These are phyloP conservation scores for Collichthys lucidus DNA, from an alignment of 2,113 vertebrate genomes.

Conservation along the genomic window DNA sequence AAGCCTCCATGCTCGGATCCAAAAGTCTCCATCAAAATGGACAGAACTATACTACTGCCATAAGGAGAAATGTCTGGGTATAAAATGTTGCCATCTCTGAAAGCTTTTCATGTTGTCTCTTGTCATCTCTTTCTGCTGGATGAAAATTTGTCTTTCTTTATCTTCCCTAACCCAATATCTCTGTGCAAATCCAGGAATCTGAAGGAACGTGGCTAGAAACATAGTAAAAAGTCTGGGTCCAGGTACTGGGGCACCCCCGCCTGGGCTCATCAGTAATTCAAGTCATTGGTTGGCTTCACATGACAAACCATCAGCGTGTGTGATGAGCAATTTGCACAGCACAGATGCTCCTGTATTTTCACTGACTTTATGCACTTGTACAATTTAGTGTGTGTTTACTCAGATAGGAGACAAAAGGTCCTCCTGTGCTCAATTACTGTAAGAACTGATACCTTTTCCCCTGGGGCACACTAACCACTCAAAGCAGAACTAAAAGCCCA, in stretches of 20 bases:
- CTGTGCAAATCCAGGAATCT: background rate
- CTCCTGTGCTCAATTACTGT: background rate
- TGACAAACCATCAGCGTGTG: constrained; percentile 19
- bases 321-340: constrained; percentile 14
- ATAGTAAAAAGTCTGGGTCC: too few species aligned
- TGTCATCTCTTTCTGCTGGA: background rate
- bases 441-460: background rate
- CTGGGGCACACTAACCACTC: background rate
- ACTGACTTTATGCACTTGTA: background rate
- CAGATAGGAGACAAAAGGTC: background rate
- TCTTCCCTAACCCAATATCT: background rate
- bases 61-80: background rate
- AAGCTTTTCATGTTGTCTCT: background rate
- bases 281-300: constrained; percentile 24
- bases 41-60: background rate
- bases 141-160: background rate
- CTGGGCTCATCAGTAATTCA: constrained; percentile 23
- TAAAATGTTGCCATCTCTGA: background rate
- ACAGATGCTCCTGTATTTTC: constrained; percentile 15
- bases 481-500: too few species aligned
- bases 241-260: too few species aligned
- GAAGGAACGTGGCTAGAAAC: background rate
- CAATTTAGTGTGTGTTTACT: background rate
- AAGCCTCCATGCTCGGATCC: background rate
- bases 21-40: constrained; percentile 1